Evolutionary conservation across 2,797 vertebrate genomes (phyloP).

Genomic region (Adelosebastes latens): DNA sequence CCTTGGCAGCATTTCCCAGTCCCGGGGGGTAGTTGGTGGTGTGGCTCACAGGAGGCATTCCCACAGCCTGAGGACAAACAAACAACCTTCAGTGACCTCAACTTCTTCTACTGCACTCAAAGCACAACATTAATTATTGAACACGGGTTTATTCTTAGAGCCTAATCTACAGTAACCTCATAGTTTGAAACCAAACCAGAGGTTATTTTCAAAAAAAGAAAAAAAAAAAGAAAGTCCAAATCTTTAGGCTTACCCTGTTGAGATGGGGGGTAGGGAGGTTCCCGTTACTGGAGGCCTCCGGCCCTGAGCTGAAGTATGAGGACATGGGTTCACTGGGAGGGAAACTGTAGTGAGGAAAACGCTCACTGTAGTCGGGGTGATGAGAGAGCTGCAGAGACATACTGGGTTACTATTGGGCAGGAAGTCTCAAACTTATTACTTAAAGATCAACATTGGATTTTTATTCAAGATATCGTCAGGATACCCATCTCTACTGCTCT

Average conservation of each 20-base stretch:
- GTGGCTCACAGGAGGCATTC: constrained; percentile 86
- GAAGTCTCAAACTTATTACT: too few species aligned
- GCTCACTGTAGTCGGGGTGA: constrained; percentile 77
- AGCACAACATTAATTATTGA: constrained; percentile 44
- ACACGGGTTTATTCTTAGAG: constrained; percentile 19
- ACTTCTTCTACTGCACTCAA: neutral
- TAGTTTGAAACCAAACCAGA: neutral
- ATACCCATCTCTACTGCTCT: too few species aligned
- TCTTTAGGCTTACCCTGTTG: constrained; percentile 83
- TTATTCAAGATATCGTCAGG: too few species aligned
- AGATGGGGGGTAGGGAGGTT: constrained; percentile 80
- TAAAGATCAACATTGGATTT: too few species aligned
- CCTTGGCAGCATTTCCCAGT: constrained; percentile 84
- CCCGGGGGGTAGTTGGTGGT: constrained; percentile 78
- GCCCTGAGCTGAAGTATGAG: constrained; percentile 86
- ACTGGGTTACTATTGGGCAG: neutral
- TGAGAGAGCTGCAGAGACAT: constrained; percentile 62
- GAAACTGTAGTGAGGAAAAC: constrained; percentile 67
- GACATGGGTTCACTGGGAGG: constrained; percentile 80
- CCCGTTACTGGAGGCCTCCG: constrained; percentile 71
- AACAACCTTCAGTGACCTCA: constrained; percentile 24
- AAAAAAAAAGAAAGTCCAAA: neutral
- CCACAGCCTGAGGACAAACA: constrained; percentile 81
- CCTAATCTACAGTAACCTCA: neutral
- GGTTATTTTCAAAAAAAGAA: neutral